Evolutionary conservation across 1,140 invertebrate genomes (phyloP).

Genomic region (Tenebrio molitor): DNA sequence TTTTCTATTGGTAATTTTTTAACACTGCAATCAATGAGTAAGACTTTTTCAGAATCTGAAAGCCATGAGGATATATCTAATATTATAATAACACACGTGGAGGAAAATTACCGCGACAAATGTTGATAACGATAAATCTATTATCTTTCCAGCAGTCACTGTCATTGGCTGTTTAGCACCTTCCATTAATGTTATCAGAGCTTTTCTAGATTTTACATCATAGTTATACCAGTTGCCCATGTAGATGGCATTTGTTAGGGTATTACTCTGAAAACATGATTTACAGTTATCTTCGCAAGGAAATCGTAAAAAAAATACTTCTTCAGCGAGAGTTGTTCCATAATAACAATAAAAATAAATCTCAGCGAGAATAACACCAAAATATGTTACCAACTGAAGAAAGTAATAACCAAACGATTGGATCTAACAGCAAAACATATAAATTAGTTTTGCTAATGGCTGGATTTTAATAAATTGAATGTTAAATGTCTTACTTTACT

Average conservation of each 20-base stretch:
- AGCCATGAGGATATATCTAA: no score
- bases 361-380: background rate
- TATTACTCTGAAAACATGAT: slow-evolving; percentile 50
- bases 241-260: slow-evolving; percentile 48
- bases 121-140: slow-evolving; percentile 47
- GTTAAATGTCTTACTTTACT: background rate
- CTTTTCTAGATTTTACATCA: slow-evolving; percentile 47
- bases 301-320: slow-evolving; percentile 25
- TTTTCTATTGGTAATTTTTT: slow-evolving; percentile 13
- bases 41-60: slow-evolving; percentile 37
- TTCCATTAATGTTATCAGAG: slow-evolving; percentile 53
- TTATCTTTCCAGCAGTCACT: slow-evolving; percentile 47
- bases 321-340: slow-evolving; percentile 54
- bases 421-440: no score
- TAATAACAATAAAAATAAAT: slow-evolving; percentile 51
- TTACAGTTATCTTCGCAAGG: background rate
- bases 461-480: no score
- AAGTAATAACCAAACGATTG: slow-evolving; percentile 18
- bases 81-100: no score
- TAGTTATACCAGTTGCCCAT: slow-evolving; percentile 53
- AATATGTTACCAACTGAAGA: background rate
- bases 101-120: slow-evolving; percentile 46
- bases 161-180: slow-evolving; percentile 48
- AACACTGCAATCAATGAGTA: slow-evolving; percentile 32
- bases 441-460: no score